Base-by-base conservation (phyloP, 2,888 invertebrate species). In the Drosophila aldrichi region DNA sequence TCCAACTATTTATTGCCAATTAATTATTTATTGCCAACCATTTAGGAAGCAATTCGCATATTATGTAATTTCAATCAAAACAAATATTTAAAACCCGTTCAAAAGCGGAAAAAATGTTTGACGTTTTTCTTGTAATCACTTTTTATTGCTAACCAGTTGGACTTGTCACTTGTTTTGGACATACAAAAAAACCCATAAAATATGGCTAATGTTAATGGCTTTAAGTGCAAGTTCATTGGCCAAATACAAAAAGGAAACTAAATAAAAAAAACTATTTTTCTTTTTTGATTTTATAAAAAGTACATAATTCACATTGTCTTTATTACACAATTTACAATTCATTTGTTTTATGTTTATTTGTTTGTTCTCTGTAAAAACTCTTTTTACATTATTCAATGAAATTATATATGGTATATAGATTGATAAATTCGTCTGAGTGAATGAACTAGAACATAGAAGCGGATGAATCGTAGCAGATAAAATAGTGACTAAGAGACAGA, bases 261-360 rank as follows among this genome's bases (percentile, higher is more conserved):
- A 25, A 18, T n/a, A 32, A 32, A 18, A 20, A 67, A 43, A 49
- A 34, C 32, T 8, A 32, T 12, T 14, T n/a, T 41, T 44, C 34
- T 7, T 55, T 61, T 54, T 77, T 81, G 85, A 79, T 82, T 87
- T 85, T 83, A 87, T 86, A 85, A 87, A 86, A 86, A 86, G 87
- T 86, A 86, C 87, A 87, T 86, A 86, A 86, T 86, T 86, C 86
- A 83, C 87, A 74, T 74, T 32, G 32, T 32, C 10, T 32, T 74
- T 82, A 83, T 85, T 85, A 80, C 72, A 82, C 81, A 85, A 82
- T 84, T 82, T 82, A 81, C 84, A 84, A 72, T 74, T 74, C 54
- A 46, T 77, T 73, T 48, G 63, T 77, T 80, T 72, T 38, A 46
- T 46, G 29, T 29, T n/a, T 32, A 36, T 46, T 46, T 22, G 6